Base-by-base conservation (phyloP, 35 echinoderm and acorn worm species). In the Lytechinus variegatus region DNA sequence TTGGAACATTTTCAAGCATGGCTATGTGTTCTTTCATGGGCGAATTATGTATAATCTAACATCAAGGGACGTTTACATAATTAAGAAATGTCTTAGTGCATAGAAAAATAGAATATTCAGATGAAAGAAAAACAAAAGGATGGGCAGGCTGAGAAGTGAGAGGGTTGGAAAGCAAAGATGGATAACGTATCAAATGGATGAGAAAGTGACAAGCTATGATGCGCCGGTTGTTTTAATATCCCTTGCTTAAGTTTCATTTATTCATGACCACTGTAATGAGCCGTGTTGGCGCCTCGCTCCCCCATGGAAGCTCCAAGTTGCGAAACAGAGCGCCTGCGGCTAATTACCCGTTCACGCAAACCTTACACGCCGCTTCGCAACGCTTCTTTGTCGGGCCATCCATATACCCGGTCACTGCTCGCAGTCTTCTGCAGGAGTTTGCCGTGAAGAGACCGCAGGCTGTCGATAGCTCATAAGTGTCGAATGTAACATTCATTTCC, bases 271-370 rank as follows among this genome's bases (percentile, higher is more conserved):
- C 29, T 54, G 88, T 13, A 90, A 90, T 90, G 88, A 90, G 88
- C 88, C 88, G 88, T 90, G 88, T 14, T 90, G 88, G 52, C 52
- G 88, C 29, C 52, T 54, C n/a, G 88, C 88, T 90, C 52, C 88
- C 88, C 28, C 88, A 52, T 52, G 88, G 66, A 79, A 79, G 66
- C 66, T 90, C 88, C 27, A 19, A 90, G 88, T 90, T 90, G 88
- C 88, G 88, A 90, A 90, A 90, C 88, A 54, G 29, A 44, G 28
- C 88, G 88, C 88, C 88, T 90, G 29, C 88, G 88, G 88, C 88
- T 90, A 90, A 90, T 90, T 90, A 90, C 88, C 52, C 52, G 88
- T 16, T 90, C 88, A 54, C 52, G 88, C 88, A 90, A 90, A 90
- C 88, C 28, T 90, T 44, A 54, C 88, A 90, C 88, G 88, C 16